Conservation (phyloP, 2,888 invertebrate species). For the Ectemnius lituratus region DNA sequence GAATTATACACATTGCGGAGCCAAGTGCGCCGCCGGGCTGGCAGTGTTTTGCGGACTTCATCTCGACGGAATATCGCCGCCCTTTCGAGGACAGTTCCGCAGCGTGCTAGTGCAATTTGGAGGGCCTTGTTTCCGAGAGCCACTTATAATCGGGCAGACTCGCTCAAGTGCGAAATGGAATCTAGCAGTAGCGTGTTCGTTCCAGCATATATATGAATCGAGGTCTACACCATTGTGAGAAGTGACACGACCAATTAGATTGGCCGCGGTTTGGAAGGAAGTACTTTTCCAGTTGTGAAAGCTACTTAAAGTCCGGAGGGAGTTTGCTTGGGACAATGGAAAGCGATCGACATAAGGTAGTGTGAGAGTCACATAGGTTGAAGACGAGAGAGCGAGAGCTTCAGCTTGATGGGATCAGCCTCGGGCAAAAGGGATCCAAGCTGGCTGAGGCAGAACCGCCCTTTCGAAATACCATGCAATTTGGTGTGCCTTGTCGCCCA, state of each 20-base stretch:
- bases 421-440: conserved; percentile 11
- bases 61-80: conserved; percentile 35
- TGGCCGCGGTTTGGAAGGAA: too few relatives aligned
- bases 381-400: background rate
- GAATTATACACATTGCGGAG: conserved; percentile 27
- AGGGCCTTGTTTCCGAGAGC: conserved; percentile 46
- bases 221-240: too few relatives aligned
- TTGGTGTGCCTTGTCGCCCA: conserved; percentile 52
- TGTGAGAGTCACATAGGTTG: background rate
- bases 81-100: conserved; percentile 49
- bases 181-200: background rate
- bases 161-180: conserved; percentile 35
- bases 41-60: conserved; percentile 26
- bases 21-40: conserved; percentile 27
- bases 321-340: too few relatives aligned
- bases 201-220: too few relatives aligned
- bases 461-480: conserved; percentile 55
- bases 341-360: too few relatives aligned
- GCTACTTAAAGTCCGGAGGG: too few relatives aligned
- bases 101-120: conserved; percentile 55
- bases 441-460: conserved; percentile 30
- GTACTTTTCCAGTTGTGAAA: too few relatives aligned
- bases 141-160: conserved; percentile 50
- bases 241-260: too few relatives aligned
- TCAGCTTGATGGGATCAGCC: conserved; percentile 31